Evolutionary conservation across 2,113 vertebrate genomes (phyloP).

Genomic region (Anolis carolinensis): DNA sequence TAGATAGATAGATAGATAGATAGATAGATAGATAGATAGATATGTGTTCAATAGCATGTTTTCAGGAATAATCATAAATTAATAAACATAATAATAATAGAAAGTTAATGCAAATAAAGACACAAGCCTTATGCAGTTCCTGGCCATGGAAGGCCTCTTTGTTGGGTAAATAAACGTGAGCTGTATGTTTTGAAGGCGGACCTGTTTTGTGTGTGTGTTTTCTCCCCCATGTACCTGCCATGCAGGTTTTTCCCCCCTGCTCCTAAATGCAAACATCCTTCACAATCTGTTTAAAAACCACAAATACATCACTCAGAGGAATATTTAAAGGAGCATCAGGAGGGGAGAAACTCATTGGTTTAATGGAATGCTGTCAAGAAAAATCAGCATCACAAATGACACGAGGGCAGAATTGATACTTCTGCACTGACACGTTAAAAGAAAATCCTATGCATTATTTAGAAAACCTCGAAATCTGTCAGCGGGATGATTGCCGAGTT

Average conservation of each 20-base stretch:
- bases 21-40: no score
- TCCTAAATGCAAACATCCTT: conserved; percentile 78
- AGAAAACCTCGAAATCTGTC: conserved; percentile 83
- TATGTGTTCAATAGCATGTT: no score
- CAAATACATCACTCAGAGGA: conserved; percentile 78
- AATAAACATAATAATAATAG: conserved; percentile 5
- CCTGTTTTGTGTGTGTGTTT: conserved; percentile 16
- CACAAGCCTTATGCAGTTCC: conserved; percentile 42
- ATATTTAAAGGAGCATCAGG: conserved; percentile 79
- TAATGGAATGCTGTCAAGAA: conserved; percentile 88
- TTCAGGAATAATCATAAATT: no score
- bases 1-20: no score
- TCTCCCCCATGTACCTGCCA: conserved; percentile 61
- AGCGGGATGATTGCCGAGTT: conserved; percentile 84
- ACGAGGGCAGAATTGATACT: conserved; percentile 83
- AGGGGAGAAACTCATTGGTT: conserved; percentile 81
- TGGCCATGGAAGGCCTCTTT: conserved; percentile 46
- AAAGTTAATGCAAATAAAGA: conserved; percentile 31
- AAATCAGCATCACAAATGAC: conserved; percentile 84
- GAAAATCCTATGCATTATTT: conserved; percentile 89
- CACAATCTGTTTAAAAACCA: conserved; percentile 75
- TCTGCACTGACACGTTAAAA: conserved; percentile 86
- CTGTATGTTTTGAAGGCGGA: conserved; percentile 28
- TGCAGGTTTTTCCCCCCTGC: conserved; percentile 63
- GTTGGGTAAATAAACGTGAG: background rate